A percentile compares a stretch with the other conserved stretches of the same genome.
These are phyloP conservation scores for Grammomys dolichurus DNA, from an alignment of 2,113 vertebrate species.

Conservation along the genomic window DNA sequence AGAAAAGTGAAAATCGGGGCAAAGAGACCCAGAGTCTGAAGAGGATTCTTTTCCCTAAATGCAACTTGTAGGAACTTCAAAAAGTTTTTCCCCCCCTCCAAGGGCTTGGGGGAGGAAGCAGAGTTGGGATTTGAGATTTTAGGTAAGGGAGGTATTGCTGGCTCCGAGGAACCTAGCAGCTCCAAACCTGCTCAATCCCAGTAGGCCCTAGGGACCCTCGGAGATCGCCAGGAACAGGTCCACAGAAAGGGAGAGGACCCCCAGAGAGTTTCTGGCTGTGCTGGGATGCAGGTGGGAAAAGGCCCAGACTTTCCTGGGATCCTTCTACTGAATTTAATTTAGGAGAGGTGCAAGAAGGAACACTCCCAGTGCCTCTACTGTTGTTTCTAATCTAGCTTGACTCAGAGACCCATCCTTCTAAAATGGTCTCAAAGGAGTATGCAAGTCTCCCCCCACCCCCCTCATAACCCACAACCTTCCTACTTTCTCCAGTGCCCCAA, in stretches of 20 bases:
- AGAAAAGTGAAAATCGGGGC: not conserved
- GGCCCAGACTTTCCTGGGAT: not conserved
- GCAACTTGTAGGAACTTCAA: constrained; percentile 66
- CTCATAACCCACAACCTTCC: not conserved
- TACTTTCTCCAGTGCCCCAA: not conserved
- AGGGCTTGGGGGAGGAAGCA: not conserved
- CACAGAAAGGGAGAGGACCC: not conserved
- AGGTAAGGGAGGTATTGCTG: not conserved
- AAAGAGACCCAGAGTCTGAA: not conserved
- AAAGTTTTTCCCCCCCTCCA: not conserved
- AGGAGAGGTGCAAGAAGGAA: not conserved
- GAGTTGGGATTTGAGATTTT: not conserved
- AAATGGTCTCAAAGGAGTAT: not conserved
- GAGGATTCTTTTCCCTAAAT: not conserved
- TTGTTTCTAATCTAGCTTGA: not conserved
- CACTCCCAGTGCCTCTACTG: not conserved
- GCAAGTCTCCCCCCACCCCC: no score
- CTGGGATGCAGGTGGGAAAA: no score
- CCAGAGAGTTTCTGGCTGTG: not conserved
- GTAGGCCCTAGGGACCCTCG: constrained; percentile 6
- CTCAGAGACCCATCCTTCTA: not conserved
- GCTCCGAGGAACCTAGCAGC: not conserved
- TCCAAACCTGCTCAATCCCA: not conserved
- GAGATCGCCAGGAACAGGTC: constrained; percentile 52
- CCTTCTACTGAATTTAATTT: not conserved